Evolutionary conservation across 2,888 invertebrate species (phyloP).

Genomic region (Lycaena phlaeas): DNA sequence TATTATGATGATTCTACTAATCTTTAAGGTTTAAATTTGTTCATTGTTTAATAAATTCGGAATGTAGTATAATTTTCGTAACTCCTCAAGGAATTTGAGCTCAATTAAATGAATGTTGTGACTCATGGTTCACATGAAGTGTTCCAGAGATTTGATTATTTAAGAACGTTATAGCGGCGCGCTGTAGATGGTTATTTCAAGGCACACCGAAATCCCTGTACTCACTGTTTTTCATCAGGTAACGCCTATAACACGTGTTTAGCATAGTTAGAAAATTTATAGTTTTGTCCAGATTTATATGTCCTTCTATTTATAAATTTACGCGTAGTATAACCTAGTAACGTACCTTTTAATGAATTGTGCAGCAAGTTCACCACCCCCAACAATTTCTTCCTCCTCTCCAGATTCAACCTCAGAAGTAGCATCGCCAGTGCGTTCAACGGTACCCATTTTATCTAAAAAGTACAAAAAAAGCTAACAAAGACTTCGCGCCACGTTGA

Average conservation of each 20-base stretch:
- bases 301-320: constrained; percentile 3
- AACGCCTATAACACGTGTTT: constrained; percentile 1
- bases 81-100: no score
- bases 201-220: no score
- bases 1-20: no score
- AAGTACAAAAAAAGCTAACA: constrained; percentile 26
- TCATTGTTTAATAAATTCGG: no score
- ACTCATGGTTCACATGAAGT: no score
- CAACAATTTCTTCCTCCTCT: constrained; percentile 75
- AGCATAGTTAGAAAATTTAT: not conserved
- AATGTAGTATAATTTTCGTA: no score
- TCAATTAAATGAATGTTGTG: no score
- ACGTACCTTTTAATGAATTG: constrained; percentile 56
- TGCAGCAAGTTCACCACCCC: constrained; percentile 63
- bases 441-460: constrained; percentile 74
- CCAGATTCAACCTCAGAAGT: constrained; percentile 78
- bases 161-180: no score
- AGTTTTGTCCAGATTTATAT: constrained; percentile 8
- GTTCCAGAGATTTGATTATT: no score
- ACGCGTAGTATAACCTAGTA: constrained; percentile 13
- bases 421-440: constrained; percentile 77
- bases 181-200: no score
- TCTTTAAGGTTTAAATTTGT: no score
- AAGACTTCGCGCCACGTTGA: constrained; percentile 56
- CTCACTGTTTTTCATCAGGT: no score